Percentiles rank a stretch among this genome's conserved stretches.
These are phyloP conservation scores for Diplosoma virens DNA, from an alignment of 23 tunicate genomes.

Conservation along the genomic window DNA sequence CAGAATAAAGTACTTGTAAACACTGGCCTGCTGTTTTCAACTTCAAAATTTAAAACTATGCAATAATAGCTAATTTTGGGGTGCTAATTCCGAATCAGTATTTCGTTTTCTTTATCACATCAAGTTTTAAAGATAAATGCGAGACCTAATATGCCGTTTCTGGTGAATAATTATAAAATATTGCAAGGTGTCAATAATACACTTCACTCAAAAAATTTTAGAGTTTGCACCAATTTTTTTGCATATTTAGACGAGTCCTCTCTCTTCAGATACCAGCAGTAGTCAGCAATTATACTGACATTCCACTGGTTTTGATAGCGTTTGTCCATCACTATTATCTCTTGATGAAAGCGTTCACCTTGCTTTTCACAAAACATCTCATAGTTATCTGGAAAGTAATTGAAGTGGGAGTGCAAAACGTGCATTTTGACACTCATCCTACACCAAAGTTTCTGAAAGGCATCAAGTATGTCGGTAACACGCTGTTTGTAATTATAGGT, in stretches of 20 bases:
- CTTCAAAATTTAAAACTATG: no score
- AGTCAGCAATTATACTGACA: background rate
- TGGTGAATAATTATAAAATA: no score
- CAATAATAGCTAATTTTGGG: no score
- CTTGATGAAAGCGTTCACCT: conserved; percentile 23
- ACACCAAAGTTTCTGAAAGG: conserved; percentile 2
- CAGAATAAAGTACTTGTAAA: no score
- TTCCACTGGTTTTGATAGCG: conserved; percentile 20
- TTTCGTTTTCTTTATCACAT: no score
- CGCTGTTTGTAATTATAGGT: background rate
- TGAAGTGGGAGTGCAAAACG: conserved; percentile 8
- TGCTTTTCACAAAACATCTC: no score
- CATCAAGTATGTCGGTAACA: conserved; percentile 5
- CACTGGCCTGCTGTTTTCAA: no score
- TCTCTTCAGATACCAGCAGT: conserved; percentile 4
- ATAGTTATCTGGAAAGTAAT: conserved; percentile 12
- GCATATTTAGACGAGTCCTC: background rate
- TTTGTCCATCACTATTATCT: conserved; percentile 13
- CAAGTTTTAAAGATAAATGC: no score
- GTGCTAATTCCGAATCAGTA: no score
- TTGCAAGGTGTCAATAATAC: no score
- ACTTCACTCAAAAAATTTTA: background rate
- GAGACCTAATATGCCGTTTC: no score
- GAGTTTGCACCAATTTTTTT: background rate
- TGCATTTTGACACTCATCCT: conserved; percentile 23